A percentile compares a stretch with the other conserved stretches of the same genome.
Evolutionary conservation across 37 sponge, comb jelly and placozoan genomes (phyloP).

Genomic region (Geodia barretti): DNA sequence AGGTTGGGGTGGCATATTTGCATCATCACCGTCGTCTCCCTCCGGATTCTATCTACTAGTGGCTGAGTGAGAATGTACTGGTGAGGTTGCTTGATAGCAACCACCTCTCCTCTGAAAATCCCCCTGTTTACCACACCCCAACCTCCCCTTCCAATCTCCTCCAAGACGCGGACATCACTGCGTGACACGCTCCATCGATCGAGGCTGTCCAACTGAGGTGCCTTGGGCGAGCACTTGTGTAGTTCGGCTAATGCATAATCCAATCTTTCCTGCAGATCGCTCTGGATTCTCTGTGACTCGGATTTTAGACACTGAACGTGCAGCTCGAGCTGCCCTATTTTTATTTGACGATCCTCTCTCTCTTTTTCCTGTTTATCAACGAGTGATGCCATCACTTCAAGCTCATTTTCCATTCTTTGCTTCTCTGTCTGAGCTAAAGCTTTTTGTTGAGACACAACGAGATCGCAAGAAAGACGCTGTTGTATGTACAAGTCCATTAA

Average conservation of each 20-base stretch:
- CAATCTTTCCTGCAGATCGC: neutral
- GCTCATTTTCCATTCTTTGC: neutral
- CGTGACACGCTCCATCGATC: neutral
- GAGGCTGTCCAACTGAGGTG: neutral
- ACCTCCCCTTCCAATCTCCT: conserved; percentile 25
- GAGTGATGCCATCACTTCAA: neutral
- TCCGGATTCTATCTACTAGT: conserved; percentile 8
- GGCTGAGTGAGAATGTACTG: conserved; percentile 27
- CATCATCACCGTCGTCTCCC: conserved; percentile 48
- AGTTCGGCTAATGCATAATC: neutral
- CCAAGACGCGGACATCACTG: neutral
- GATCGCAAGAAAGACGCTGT: no score
- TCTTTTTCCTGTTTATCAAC: neutral
- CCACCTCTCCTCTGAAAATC: conserved; percentile 36
- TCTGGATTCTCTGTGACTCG: neutral
- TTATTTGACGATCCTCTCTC: neutral
- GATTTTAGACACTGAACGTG: neutral
- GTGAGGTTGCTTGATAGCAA: conserved; percentile 50
- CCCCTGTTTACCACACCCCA: conserved; percentile 31
- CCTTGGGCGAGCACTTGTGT: neutral
- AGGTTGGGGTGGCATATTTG: conserved; percentile 55
- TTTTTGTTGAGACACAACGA: no score
- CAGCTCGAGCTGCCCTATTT: neutral
- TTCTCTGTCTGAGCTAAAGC: neutral
- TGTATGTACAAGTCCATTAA: no score